Evolutionary conservation across 1,140 invertebrate species (phyloP).

Genomic region (Rhyzopertha dominica): DNA sequence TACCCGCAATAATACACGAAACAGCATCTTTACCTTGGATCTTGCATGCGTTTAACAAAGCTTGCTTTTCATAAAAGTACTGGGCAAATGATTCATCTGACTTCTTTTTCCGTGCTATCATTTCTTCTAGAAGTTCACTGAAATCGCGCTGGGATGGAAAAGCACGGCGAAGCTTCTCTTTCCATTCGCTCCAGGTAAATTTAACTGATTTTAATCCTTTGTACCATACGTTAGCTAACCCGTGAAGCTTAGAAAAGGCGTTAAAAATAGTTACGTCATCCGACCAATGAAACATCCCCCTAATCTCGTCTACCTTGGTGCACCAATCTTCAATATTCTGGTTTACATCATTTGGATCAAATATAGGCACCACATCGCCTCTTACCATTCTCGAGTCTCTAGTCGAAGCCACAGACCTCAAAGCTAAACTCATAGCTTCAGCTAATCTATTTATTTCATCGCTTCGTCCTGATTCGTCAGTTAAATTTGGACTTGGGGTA

Average conservation of each 20-base stretch:
- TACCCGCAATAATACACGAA: slow-evolving; percentile 29
- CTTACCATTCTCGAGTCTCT: no score
- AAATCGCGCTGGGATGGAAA: slow-evolving; percentile 30
- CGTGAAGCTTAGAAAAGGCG: slow-evolving; percentile 16
- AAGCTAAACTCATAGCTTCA: no score
- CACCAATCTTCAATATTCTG: slow-evolving; percentile 29
- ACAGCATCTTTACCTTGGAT: slow-evolving; percentile 31
- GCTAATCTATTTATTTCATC: no score
- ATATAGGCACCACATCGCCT: slow-evolving; percentile 21
- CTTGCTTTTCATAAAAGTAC: slow-evolving; percentile 34
- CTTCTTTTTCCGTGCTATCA: slow-evolving; percentile 25
- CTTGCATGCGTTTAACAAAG: slow-evolving; percentile 29
- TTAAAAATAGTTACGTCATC: slow-evolving; percentile 18
- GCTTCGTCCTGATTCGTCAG: no score
- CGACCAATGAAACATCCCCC: slow-evolving; percentile 16
- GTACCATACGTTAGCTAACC: slow-evolving; percentile 27
- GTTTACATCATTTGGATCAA: slow-evolving; percentile 27
- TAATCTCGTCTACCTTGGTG: slow-evolving; percentile 20
- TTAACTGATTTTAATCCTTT: slow-evolving; percentile 21
- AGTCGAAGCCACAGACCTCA: no score
- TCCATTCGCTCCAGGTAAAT: slow-evolving; percentile 28
- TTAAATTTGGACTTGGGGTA: no score
- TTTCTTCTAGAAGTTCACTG: slow-evolving; percentile 28
- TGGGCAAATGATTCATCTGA: slow-evolving; percentile 28
- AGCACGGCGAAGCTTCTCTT: slow-evolving; percentile 17